Evolutionary conservation across 2,113 vertebrate genomes (phyloP).

Genomic region (Vulpes vulpes): DNA sequence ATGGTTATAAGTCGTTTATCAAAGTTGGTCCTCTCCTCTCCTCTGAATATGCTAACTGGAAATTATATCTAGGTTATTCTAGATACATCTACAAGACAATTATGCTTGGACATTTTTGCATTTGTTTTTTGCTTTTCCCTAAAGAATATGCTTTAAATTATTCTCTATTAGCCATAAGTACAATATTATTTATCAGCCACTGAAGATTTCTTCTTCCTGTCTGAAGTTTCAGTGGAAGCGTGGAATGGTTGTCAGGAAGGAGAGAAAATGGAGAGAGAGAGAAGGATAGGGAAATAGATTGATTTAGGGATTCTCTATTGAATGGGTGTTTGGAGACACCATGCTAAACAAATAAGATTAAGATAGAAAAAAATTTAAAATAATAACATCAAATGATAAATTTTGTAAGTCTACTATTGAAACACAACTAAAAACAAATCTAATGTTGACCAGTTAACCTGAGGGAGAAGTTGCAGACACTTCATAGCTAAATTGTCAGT

Average conservation of each 20-base stretch:
- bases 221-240: background rate
- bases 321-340: background rate
- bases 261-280: background rate
- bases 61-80: slow-evolving; percentile 30
- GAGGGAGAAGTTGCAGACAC: background rate
- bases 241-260: background rate
- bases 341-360: background rate
- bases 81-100: background rate
- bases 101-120: background rate
- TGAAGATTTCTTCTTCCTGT: background rate
- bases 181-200: background rate
- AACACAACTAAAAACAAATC: slow-evolving; percentile 45
- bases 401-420: background rate
- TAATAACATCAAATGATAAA: background rate
- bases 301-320: background rate
- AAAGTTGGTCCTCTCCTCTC: background rate
- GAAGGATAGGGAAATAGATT: background rate
- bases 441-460: background rate
- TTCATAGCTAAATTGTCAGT: background rate
- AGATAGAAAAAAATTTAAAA: background rate
- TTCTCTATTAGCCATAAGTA: background rate
- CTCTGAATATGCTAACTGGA: background rate
- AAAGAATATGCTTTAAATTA: background rate
- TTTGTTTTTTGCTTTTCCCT: background rate
- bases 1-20: background rate